A percentile compares a stretch with the other conserved stretches of the same genome.
These are phyloP conservation scores for Microplitis deprimator DNA, from an alignment of 2,888 invertebrate species.

Conservation along the genomic window DNA sequence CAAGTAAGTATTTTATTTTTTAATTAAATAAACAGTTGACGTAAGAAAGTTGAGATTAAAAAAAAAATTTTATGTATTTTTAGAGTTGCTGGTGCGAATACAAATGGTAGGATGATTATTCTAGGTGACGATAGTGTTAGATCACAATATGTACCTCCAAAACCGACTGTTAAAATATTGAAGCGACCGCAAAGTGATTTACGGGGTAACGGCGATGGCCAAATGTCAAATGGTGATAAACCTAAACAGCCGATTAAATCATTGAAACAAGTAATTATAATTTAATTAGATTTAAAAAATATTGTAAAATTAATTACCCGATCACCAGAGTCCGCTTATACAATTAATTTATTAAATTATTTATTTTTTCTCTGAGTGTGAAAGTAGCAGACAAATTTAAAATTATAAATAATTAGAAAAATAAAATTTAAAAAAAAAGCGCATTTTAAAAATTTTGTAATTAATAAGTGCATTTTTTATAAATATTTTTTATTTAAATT, in stretches of 20 bases:
- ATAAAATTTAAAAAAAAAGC: too few species aligned
- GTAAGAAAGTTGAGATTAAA: slow-evolving; percentile 31
- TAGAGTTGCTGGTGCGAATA: slow-evolving; percentile 53
- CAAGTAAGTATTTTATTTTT: slow-evolving; percentile 55
- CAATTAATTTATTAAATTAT: neutral
- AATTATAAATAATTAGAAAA: too few species aligned
- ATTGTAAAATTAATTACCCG: too few species aligned
- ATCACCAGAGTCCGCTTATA: too few species aligned
- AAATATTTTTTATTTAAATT: too few species aligned
- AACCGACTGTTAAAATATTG: slow-evolving; percentile 88
- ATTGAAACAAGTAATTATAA: slow-evolving; percentile 75
- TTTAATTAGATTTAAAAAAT: neutral
- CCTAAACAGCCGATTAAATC: slow-evolving; percentile 85
- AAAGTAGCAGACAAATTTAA: too few species aligned
- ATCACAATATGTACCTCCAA: slow-evolving; percentile 84
- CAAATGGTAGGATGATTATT: slow-evolving; percentile 78
- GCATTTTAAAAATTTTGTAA: too few species aligned
- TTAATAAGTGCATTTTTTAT: too few species aligned
- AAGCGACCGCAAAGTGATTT: slow-evolving; percentile 78
- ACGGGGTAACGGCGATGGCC: slow-evolving; percentile 72
- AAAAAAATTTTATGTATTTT: slow-evolving; percentile 36
- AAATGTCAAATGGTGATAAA: slow-evolving; percentile 79
- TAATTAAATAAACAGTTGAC: neutral
- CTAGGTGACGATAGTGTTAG: slow-evolving; percentile 85
- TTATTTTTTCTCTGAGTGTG: neutral